Percentiles rank a stretch among this genome's conserved stretches.
Evolutionary conservation across 2,888 invertebrate species (phyloP).

Genomic region (Tholera decimalis): DNA sequence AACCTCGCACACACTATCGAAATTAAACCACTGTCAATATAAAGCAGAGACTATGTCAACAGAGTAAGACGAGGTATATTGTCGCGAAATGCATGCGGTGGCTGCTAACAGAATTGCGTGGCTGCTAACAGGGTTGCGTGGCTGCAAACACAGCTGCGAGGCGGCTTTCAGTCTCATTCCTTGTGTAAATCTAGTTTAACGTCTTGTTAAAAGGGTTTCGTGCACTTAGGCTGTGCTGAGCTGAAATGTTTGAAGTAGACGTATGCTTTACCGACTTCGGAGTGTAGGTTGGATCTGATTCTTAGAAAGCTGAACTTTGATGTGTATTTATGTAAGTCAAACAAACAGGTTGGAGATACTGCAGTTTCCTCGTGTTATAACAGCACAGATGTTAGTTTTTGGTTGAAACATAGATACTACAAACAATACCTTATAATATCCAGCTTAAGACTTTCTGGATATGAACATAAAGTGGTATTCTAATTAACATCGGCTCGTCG

Average conservation of each 20-base stretch:
- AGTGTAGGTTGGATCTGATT: constrained; percentile 16
- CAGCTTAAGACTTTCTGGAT: too few relatives aligned
- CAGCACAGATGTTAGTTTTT: not conserved
- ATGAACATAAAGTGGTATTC: too few relatives aligned
- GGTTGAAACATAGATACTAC: not conserved
- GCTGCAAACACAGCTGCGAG: constrained; percentile 49
- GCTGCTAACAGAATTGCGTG: constrained; percentile 40
- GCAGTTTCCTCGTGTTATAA: not conserved
- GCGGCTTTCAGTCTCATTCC: constrained; percentile 59
- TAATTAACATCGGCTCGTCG: too few relatives aligned
- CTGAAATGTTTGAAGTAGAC: constrained; percentile 47
- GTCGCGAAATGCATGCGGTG: constrained; percentile 56
- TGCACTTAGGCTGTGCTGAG: constrained; percentile 54
- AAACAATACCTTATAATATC: too few relatives aligned
- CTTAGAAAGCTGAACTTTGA: constrained; percentile 20
- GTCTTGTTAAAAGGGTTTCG: constrained; percentile 63
- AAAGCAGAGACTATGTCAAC: constrained; percentile 35
- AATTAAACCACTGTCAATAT: constrained; percentile 34
- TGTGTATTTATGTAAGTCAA: not conserved
- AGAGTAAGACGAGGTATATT: constrained; percentile 37
- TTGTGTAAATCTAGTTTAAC: constrained; percentile 66
- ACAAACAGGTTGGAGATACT: not conserved
- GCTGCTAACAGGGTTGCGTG: constrained; percentile 36
- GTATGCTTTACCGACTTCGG: constrained; percentile 22
- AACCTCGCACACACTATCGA: constrained; percentile 10